A percentile compares a stretch with the other conserved stretches of the same genome.
These are phyloP conservation scores for Gari tellinella DNA, from an alignment of 2,888 invertebrate genomes.

Conservation along the genomic window DNA sequence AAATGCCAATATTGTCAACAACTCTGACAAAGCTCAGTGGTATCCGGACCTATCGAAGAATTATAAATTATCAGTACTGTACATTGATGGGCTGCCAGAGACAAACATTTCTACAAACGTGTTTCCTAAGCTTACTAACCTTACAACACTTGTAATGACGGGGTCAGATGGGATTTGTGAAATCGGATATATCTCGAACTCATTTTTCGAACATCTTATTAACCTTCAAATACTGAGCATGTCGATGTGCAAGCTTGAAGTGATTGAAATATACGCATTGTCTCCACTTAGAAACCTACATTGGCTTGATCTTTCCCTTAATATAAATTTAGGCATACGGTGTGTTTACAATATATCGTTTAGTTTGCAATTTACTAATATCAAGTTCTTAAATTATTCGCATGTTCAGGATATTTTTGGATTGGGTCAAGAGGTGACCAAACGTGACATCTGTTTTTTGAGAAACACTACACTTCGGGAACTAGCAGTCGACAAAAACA, in stretches of 20 bases:
- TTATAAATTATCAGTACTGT: too few species aligned
- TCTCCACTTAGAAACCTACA: neutral
- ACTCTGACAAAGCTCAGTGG: too few species aligned
- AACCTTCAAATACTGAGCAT: neutral
- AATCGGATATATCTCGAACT: neutral
- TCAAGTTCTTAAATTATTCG: constrained; percentile 5
- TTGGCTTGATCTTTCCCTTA: constrained; percentile 4
- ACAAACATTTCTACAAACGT: neutral
- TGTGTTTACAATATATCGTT: constrained; percentile 1
- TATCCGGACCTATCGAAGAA: too few species aligned
- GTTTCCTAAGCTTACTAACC: neutral
- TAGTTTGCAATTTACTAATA: constrained; percentile 1
- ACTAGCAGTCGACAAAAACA: neutral
- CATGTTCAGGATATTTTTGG: neutral
- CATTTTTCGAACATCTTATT: neutral
- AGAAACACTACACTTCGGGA: constrained; percentile 2
- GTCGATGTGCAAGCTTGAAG: too few species aligned
- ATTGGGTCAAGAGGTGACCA: neutral
- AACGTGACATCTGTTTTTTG: too few species aligned
- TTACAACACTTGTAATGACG: neutral
- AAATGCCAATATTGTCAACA: too few species aligned
- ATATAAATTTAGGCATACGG: neutral
- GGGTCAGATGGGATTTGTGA: constrained; percentile 1
- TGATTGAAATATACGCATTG: neutral
- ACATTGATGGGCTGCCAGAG: constrained; percentile 2